phyloP scores from a whole-genome alignment of 1,140 invertebrate species.

The Nephotettix cincticeps region DNA sequence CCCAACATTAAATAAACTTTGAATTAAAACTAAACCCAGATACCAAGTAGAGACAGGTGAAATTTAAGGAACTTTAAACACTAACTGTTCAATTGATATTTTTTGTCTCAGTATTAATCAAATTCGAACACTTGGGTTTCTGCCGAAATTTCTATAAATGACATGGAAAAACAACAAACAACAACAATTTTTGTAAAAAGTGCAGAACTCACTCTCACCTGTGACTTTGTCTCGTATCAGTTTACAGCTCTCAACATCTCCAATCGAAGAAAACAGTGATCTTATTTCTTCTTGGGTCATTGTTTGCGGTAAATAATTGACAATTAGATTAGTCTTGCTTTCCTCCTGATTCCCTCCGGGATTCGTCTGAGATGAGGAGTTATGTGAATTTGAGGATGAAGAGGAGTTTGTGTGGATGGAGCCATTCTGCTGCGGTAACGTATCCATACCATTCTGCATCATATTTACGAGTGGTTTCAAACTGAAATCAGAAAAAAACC shows the following conservation, averaged over 20 bases:
- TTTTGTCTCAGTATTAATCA: too few relatives aligned
- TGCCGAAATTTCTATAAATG: too few relatives aligned
- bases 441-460: slow-evolving; percentile 84
- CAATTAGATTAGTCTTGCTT: slow-evolving; percentile 97
- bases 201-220: too few relatives aligned
- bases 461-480: slow-evolving; percentile 47
- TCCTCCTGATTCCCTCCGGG: slow-evolving; percentile 75
- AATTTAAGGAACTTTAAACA: too few relatives aligned
- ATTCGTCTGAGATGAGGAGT: slow-evolving; percentile 46
- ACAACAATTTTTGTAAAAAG: too few relatives aligned
- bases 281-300: slow-evolving; percentile 99
- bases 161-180: too few relatives aligned
- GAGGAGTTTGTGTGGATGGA: slow-evolving; percentile 47
- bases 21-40: too few relatives aligned
- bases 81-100: too few relatives aligned
- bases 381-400: slow-evolving; percentile 43
- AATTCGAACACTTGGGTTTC: too few relatives aligned
- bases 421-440: slow-evolving; percentile 66
- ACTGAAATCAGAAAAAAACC: slow-evolving; percentile 31
- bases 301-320: slow-evolving; percentile 98
- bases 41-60: too few relatives aligned
- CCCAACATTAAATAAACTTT: too few relatives aligned
- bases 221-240: slow-evolving; percentile 97
- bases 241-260: slow-evolving; percentile 99
- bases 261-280: slow-evolving; percentile 95